Evolutionary conservation across 2,888 invertebrate species (phyloP).

Genomic region (Hipparchia semele): DNA sequence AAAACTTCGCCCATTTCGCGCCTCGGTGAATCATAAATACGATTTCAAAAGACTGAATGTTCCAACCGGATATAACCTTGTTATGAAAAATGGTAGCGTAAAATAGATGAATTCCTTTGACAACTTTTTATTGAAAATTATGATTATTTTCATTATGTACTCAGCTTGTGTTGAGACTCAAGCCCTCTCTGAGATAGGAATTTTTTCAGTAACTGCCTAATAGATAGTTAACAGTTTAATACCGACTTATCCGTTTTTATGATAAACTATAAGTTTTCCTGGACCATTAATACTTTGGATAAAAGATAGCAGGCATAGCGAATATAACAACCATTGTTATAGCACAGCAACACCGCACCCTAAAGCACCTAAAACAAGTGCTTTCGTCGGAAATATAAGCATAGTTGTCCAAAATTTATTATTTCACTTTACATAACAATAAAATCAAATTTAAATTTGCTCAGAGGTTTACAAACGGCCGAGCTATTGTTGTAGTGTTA

Average conservation of each 20-base stretch:
- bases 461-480: conserved; percentile 29
- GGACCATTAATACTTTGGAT: neutral
- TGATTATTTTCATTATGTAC: too few relatives aligned
- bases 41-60: conserved; percentile 1
- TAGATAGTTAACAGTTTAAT: too few relatives aligned
- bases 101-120: conserved; percentile 2
- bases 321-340: neutral
- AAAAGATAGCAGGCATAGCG: neutral
- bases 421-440: conserved; percentile 35
- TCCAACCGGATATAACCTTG: conserved; percentile 8
- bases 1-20: conserved; percentile 1
- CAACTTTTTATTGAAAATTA: neutral
- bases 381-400: neutral
- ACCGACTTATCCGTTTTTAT: too few relatives aligned
- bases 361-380: neutral
- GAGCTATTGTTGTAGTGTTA: conserved; percentile 34
- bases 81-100: conserved; percentile 1
- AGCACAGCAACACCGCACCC: neutral
- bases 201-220: too few relatives aligned
- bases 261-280: too few relatives aligned
- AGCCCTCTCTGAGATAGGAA: too few relatives aligned
- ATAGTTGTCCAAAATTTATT: conserved; percentile 24
- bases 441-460: conserved; percentile 37
- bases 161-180: too few relatives aligned
- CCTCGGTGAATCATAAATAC: neutral